Base-by-base conservation (phyloP, 2,113 vertebrate species). In the Thalassoma bifasciatum region DNA sequence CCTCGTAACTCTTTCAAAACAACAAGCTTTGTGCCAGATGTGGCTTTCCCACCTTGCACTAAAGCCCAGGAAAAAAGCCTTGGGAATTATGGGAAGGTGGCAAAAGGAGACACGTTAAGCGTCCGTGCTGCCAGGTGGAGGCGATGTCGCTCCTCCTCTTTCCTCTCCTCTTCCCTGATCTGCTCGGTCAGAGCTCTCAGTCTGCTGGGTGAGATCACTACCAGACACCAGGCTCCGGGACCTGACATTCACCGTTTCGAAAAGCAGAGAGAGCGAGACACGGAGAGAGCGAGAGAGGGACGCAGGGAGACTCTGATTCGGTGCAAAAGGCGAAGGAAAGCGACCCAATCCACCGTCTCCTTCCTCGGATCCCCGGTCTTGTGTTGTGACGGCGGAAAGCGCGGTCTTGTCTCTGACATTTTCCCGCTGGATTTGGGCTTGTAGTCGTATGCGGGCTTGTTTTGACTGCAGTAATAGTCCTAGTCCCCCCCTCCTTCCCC, bases 151-250 rank as follows among this genome's bases (percentile, higher is more conserved):
- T 88, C 90, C 86, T 91, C 85, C 86, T 36, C 73, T 67, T 50
- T 4, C 3, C 24, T 66, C 75, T 66, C 50, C 69, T 21, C 60
- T 19, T 49, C 23, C 75, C 77, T 22, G 38, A 72, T 73, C 76
- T 56, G 79, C 77, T 71, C 83, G n/a, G 73, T 69, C 81, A 79
- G 13, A 79, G 84, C 87, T 49, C 49, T 77, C 85, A 91, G 89
- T 85, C 91, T 90, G 90, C 87, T 90, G 89, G 86, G 88, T 91
- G 91, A 93, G 93, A 93, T 93, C 93, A 93, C 91, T 92, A 93
- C 87, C 85, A 92, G 90, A 92, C 93, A 89, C 88, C 87, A 86
- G 68, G 89, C 92, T 93, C 85, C 87, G 79, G 89, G 92, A 92
- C 92, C 92, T 89, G 91, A 91, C 89, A 92, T 86, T 89, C 91